Percentiles rank a stretch among this genome's conserved stretches.
phyloP scores from a whole-genome alignment of 2,888 invertebrate species.

The Aricia artaxerxes region DNA sequence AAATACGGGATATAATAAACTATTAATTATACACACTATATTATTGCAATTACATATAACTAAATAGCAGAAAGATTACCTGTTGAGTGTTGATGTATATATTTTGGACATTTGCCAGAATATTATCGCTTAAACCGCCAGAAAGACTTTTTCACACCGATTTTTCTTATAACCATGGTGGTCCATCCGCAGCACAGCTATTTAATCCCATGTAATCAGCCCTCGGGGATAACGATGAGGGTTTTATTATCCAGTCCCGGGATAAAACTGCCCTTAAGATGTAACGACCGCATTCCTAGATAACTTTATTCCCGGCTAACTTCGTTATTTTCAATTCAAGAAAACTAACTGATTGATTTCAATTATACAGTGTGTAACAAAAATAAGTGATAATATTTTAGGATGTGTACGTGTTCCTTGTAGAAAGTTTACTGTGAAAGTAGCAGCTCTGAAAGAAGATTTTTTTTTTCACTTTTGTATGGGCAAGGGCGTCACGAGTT shows the following conservation, averaged over 20 bases:
- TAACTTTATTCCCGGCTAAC: slow-evolving; percentile 47
- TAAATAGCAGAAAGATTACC: no score
- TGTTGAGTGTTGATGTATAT: no score
- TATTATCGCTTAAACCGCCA: not conserved
- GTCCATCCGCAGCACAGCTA: not conserved
- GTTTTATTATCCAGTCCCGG: slow-evolving; percentile 43
- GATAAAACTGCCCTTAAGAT: slow-evolving; percentile 62
- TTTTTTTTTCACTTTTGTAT: no score
- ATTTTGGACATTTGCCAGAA: no score
- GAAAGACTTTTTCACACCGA: not conserved
- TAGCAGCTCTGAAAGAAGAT: no score
- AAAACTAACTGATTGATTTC: slow-evolving; percentile 17
- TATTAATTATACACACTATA: no score
- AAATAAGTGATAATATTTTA: no score
- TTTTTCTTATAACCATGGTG: not conserved
- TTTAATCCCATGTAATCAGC: slow-evolving; percentile 40
- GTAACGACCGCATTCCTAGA: slow-evolving; percentile 61
- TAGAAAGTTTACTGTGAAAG: no score
- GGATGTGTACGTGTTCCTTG: no score
- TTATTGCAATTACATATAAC: no score
- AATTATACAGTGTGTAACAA: not conserved
- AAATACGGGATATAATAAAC: no score
- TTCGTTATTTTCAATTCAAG: slow-evolving; percentile 28
- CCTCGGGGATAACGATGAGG: slow-evolving; percentile 41
- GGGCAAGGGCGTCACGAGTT: no score